Evolutionary conservation across 2,113 vertebrate genomes (phyloP), one percentile per base, ranked within the genome.

Genomic region (Callaeas wilsoni): DNA sequence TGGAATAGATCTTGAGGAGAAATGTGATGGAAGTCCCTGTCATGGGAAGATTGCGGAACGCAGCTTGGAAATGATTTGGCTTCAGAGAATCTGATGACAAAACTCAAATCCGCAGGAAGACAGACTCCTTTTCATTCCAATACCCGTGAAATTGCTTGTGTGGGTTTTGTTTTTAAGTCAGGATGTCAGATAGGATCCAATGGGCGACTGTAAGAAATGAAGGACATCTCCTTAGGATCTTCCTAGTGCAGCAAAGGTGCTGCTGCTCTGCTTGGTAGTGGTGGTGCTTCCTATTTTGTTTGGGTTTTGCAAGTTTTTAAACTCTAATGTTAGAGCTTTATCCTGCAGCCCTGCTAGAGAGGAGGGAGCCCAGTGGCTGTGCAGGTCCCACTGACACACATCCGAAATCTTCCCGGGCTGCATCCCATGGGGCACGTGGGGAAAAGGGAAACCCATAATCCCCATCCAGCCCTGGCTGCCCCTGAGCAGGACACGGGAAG

Each of bases 341-440:
- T 32, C 29, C 44, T 78, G 77, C 25, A 52, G 37, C 32, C 1
- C 1, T 53, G 16, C 25, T 16, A 7, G 49, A 59, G 22, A 75
- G 30, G 37, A 79, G 30, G 50, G 37, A 63, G 25, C 46, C 26
- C 39, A 14, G 50, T 1, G 5, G 19, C 44, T 56, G 27, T 78
- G 42, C 63, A 35, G 55, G 32, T 69, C 50, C 50, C 74, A 6
- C 46, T 42, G 57, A 25, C 55, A 27, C 6, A 5, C 14, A 42
- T 46, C 64, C 0, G 0, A 35, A 83, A 46, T 27, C 26, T 69
- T 49, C 13, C 63, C 5, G 3, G 82, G n/a, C 81, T 63, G 46
- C 41, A 42, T 49, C 74, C 73, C 6, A 0, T 7, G 49, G 52
- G 55, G 21, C 1, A 1, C 15, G 0, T 1, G 0, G 44, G 62